Percentiles rank a stretch among this genome's conserved stretches.
phyloP scores from a whole-genome alignment of 2,797 vertebrate species.

The Linurgus olivaceus region DNA sequence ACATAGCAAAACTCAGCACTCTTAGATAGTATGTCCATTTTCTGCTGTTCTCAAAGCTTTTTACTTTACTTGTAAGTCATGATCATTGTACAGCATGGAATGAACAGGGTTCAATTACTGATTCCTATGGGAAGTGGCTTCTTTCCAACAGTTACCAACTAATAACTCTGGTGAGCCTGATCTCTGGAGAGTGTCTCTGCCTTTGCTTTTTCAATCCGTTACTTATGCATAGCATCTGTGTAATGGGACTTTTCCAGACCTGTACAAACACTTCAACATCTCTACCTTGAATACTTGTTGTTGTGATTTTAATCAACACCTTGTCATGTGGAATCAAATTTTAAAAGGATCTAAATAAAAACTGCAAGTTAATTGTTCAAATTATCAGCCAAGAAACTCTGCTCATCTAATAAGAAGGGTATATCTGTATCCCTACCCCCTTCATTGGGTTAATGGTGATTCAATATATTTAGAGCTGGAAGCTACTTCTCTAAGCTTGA shows the following conservation, averaged over 20 bases:
- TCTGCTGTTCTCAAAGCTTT: conserved; percentile 6
- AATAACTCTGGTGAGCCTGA: neutral
- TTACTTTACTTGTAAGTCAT: neutral
- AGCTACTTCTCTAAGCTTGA: conserved; percentile 72
- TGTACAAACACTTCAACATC: neutral
- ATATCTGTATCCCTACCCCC: conserved; percentile 52
- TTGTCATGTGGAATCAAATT: conserved; percentile 57
- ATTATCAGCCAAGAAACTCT: conserved; percentile 69
- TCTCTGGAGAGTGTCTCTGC: neutral
- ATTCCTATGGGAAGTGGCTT: neutral
- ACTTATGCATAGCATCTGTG: neutral
- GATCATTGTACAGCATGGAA: neutral
- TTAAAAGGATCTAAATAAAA: conserved; percentile 66
- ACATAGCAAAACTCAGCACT: conserved; percentile 33
- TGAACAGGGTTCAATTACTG: neutral
- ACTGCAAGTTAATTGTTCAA: conserved; percentile 68
- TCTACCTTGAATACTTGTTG: neutral
- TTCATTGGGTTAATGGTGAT: conserved; percentile 78
- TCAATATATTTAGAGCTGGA: conserved; percentile 80
- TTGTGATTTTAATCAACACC: neutral
- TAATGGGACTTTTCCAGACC: neutral
- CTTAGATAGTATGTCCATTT: conserved; percentile 18
- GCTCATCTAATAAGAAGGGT: conserved; percentile 72
- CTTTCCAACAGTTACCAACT: neutral
- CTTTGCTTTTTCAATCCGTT: neutral